phyloP scores from a whole-genome alignment of 2,888 invertebrate genomes.

The Patella ulyssiponensis region DNA sequence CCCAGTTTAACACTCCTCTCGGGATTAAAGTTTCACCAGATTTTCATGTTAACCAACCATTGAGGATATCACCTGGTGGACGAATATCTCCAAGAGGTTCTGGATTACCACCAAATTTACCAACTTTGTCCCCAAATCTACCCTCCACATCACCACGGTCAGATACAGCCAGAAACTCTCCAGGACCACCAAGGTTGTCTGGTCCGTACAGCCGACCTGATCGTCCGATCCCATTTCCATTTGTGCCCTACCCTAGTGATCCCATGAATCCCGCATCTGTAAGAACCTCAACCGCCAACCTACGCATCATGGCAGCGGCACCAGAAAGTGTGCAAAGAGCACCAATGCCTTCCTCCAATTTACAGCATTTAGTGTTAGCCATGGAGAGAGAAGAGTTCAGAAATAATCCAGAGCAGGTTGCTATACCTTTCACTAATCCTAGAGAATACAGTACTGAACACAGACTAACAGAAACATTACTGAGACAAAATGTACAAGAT shows the following conservation, averaged over 20 bases:
- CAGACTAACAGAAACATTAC: background rate
- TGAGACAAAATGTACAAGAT: slow-evolving; percentile 2
- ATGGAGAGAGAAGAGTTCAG: background rate
- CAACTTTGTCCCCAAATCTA: background rate
- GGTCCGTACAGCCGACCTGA: background rate
- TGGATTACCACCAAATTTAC: background rate
- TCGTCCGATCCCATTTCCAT: background rate
- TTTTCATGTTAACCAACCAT: background rate
- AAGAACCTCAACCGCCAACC: background rate
- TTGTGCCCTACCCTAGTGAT: background rate
- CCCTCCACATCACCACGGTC: background rate
- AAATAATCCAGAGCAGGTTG: background rate
- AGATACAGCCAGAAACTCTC: background rate
- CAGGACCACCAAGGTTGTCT: background rate
- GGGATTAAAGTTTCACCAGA: background rate
- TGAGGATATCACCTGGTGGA: background rate
- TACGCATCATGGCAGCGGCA: background rate
- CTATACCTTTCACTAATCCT: background rate
- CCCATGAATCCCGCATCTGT: background rate
- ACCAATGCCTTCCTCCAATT: background rate
- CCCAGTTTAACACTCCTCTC: background rate
- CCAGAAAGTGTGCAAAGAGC: background rate
- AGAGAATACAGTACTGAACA: background rate
- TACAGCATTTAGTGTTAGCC: background rate
- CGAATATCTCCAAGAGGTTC: background rate